Evolutionary conservation across 2,888 invertebrate species (phyloP), one percentile per base, ranked within the genome.

Genomic region (Ctenicera cuprea): DNA sequence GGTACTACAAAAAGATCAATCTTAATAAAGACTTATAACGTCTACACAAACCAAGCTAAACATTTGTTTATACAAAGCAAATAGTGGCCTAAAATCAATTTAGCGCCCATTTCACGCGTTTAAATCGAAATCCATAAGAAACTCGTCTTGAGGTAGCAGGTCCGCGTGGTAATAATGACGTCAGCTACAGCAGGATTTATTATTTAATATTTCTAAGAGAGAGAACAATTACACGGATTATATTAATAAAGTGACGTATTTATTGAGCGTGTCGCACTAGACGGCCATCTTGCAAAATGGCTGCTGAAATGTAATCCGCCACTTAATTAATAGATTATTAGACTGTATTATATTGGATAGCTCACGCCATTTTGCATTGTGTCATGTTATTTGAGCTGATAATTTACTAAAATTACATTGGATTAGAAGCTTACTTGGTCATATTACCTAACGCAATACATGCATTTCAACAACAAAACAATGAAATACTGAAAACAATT

Each of bases 81-180:
- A 61, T 18, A 65, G 73, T 68, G 66, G 72, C 75, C 61, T 67
- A 75, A 77, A 76, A 76, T 77, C 75, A 74, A 77, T 77, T 75
- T 77, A 74, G 69, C 75, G 67, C 68, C 68, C 69, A 77, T 77
- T 77, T 77, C 77, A 75, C 75, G 77, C 75, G 41, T 74, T 74
- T 22, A 54, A 70, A 70, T 70, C 48, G 70, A 63, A 70, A 70
- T 63, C 41, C 63, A 57, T 64, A 64, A 62, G 57, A 66, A 70
- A 73, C 73, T 68, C 57, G 73, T 69, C 63, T 57, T 54, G 62
- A 37, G 16, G 38, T 22, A 22, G 22, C 63, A 22, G 26, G 33
- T 20, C 37, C 16, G 38, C 20, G 18, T 45, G 57, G 16, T 68
- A 66, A 52, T 59, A 8, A n/a, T 62, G 69, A 69, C 48, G 61